Evolutionary conservation across 2,888 invertebrate genomes (phyloP), one percentile per base, ranked within the genome.

Genomic region (Pherbina coryleti): DNA sequence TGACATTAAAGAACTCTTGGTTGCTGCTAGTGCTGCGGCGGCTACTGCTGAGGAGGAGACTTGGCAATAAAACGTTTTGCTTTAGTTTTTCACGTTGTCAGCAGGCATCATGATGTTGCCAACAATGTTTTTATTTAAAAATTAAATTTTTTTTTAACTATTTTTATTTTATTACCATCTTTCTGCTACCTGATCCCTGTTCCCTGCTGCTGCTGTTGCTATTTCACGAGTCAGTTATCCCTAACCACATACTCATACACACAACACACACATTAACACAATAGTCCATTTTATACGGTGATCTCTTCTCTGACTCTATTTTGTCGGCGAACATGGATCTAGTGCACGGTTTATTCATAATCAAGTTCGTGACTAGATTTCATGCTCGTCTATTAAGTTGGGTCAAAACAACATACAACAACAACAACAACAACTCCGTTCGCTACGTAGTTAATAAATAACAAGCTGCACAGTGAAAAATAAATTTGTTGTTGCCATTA

Each of bases 371-470:
- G 90, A 90, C 90, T 90, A 90, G 90, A 90, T 90, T 90, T 89
- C 89, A 90, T 90, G 90, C 90, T 90, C 90, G 90, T 90, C 90
- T 90, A 89, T 90, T 90, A 90, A 90, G 89, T 89, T 89, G 90
- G 88, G 90, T 89, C 89, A 89, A 88, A 85, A 88, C 89, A 88
- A 84, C 87, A 81, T 75, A 80, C 72, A 44, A 74, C 44, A 60
- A 70, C 17, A 64, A 51, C 51, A 77, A 57, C 51, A 19, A 74
- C 73, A 74, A 44, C 5, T 9, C 31, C 37, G 14, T 69, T 60
- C 11, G 53, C 62, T 28, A 64, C 19, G 67, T 49, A 76, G 73
- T 76, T 74, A 70, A 74, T 78, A 78, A 76, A 74, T 76, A 76
- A 74, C 57, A 67, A 37, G 3, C 64, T 19, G n/a, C 70, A 60